Base-by-base conservation (phyloP, 2,113 vertebrate species). In the Cynoglossus semilaevis region DNA sequence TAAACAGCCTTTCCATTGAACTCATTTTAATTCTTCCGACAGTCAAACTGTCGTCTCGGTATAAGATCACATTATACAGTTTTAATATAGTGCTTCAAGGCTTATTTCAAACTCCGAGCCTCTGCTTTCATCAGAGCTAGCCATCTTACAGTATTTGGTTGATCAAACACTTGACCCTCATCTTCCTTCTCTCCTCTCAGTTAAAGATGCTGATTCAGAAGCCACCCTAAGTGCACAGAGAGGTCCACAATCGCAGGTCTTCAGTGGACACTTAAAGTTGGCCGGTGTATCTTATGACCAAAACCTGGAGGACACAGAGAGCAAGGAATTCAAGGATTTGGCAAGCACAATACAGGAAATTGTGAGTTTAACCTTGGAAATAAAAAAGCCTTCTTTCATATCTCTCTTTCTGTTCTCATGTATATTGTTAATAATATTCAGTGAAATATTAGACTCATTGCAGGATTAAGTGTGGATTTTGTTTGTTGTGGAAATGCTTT, bases 261-360 rank as follows among this genome's bases (percentile, higher is more conserved):
- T 83, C 82, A 91, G 88, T 5, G 91, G 91, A 1, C 88, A 75
- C 2, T 76, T 92, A 63, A 73, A 18, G 45, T 60, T 91, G 63
- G 14, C 6, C 2, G 47, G 50, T 15, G 11, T 73, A 0, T 2
- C 38, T 0, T 92, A 88, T 55, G 34, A 72, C 48, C 18, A 79
- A 50, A 48, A 53, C 8, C 80, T 91, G 45, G 84, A 90, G 38
- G 46, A 91, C 22, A 74, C 87, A 5, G n/a, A 13, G 0, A 87
- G 87, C 65, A 3, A 7, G 0, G 35, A 79, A 15, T 92, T 91
- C 15, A 10, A 16, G 1, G 16, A 48, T 1, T 52, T 83, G 15
- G 83, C 85, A 0, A 7, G 5, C 1, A 59, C 74, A 0, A 69
- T 92, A 49, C 67, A 91, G 54, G 42, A 44, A 13, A 38, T 71